Conservation (phyloP, 1,140 invertebrate species). For the Semibalanus balanoides region DNA sequence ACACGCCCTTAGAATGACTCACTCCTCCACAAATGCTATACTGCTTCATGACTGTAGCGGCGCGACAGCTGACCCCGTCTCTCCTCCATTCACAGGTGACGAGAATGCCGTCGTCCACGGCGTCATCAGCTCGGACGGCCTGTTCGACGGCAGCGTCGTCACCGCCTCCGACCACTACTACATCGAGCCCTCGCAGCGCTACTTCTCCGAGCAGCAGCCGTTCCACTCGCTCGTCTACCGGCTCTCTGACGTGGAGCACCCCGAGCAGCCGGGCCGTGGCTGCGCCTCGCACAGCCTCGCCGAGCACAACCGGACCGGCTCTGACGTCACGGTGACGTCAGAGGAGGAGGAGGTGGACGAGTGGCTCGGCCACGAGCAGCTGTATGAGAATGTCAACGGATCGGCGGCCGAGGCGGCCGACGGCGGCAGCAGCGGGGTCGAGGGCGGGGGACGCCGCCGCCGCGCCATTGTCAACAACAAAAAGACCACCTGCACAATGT, state of each 20-base stretch:
- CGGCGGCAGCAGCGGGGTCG: no score
- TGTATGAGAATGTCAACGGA: not conserved
- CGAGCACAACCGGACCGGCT: constrained; percentile 34
- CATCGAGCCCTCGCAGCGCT: constrained; percentile 67
- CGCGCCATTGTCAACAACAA: constrained; percentile 52
- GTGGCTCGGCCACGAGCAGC: constrained; percentile 4
- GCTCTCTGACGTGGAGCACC: constrained; percentile 57
- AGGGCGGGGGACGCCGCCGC: constrained; percentile 3
- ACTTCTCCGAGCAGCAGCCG: constrained; percentile 27
- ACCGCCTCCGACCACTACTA: constrained; percentile 63
- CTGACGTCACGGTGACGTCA: constrained; percentile 15
- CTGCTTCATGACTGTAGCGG: no score
- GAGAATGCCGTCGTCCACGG: constrained; percentile 68
- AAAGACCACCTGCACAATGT: constrained; percentile 65
- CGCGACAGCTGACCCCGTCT: no score
- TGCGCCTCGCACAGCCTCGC: constrained; percentile 39
- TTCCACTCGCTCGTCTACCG: constrained; percentile 74
- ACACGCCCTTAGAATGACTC: no score
- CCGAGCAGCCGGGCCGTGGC: constrained; percentile 24
- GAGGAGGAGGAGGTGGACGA: constrained; percentile 10
- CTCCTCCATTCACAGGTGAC: constrained; percentile 58
- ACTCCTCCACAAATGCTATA: no score
- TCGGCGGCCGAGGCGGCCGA: not conserved
- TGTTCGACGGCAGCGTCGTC: constrained; percentile 74
- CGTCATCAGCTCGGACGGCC: constrained; percentile 64